phyloP scores from a whole-genome alignment of 2,797 vertebrate genomes.

The Argyrosomus regius region DNA sequence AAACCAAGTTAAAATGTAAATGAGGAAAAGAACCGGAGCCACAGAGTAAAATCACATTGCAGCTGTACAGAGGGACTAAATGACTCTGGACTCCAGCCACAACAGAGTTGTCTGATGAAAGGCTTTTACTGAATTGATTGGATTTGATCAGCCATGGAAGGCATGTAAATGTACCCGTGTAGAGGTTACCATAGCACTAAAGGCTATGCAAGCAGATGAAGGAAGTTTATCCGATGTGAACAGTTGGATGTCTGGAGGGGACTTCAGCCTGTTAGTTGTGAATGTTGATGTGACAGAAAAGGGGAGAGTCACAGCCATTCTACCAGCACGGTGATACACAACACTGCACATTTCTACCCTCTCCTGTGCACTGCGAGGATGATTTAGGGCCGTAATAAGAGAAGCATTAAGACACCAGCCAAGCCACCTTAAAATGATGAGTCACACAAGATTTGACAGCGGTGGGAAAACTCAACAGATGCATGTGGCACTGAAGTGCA shows the following conservation, averaged over 20 bases:
- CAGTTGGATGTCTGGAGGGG: conserved; percentile 52
- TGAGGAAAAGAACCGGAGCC: background rate
- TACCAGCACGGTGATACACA: conserved; percentile 7
- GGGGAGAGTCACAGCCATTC: conserved; percentile 24
- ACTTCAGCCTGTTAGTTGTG: conserved; percentile 53
- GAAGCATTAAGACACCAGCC: background rate
- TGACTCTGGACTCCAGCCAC: background rate
- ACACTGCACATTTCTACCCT: background rate
- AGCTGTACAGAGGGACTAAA: background rate
- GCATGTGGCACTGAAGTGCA: background rate
- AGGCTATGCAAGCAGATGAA: conserved; percentile 39
- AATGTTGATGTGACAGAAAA: conserved; percentile 59
- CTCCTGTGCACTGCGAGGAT: background rate
- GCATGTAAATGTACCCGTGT: conserved; percentile 34
- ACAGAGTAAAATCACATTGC: no score
- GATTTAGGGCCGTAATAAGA: conserved; percentile 20
- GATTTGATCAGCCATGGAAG: conserved; percentile 35
- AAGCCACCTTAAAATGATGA: background rate
- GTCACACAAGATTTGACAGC: background rate
- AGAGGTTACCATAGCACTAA: conserved; percentile 41
- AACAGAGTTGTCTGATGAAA: background rate
- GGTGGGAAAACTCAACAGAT: background rate
- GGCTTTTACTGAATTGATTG: conserved; percentile 19
- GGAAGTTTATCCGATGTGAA: conserved; percentile 65
- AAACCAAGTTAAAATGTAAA: background rate